phyloP scores from a whole-genome alignment of 2,888 invertebrate species.

The Cacoxenus indagator region DNA sequence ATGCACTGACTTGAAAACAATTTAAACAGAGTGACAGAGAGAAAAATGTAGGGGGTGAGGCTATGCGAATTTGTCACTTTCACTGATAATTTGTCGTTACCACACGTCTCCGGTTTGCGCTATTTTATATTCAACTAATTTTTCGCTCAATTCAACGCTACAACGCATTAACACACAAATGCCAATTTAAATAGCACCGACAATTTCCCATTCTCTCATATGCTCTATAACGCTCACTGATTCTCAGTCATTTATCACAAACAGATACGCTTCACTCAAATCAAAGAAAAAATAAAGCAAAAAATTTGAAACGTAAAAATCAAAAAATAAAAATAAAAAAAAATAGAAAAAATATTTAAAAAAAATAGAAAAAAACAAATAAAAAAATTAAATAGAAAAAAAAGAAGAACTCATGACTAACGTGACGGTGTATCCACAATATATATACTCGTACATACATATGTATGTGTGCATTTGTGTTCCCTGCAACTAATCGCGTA shows the following conservation, averaged over 20 bases:
- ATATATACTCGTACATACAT: background rate
- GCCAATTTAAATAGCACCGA: background rate
- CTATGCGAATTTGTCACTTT: constrained; percentile 4
- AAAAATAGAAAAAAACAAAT: too few relatives aligned
- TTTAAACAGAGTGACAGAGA: background rate
- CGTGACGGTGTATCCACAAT: too few relatives aligned
- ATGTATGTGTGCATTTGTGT: constrained; percentile 10
- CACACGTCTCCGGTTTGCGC: background rate
- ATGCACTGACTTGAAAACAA: background rate
- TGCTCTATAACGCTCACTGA: background rate
- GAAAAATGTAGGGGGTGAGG: background rate
- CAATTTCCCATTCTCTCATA: background rate
- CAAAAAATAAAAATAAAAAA: too few relatives aligned
- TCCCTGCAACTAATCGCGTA: constrained; percentile 30
- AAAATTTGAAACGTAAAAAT: too few relatives aligned
- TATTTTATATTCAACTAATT: background rate
- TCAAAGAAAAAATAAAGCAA: too few relatives aligned
- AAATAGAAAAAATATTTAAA: too few relatives aligned
- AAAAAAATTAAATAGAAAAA: background rate
- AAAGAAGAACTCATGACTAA: background rate
- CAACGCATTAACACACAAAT: constrained; percentile 2
- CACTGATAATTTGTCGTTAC: background rate
- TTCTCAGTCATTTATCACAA: background rate
- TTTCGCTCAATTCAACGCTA: background rate
- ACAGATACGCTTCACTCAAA: background rate